These are phyloP conservation scores for Papilio demoleus DNA, from an alignment of 2,888 invertebrate species.

Conservation along the genomic window DNA sequence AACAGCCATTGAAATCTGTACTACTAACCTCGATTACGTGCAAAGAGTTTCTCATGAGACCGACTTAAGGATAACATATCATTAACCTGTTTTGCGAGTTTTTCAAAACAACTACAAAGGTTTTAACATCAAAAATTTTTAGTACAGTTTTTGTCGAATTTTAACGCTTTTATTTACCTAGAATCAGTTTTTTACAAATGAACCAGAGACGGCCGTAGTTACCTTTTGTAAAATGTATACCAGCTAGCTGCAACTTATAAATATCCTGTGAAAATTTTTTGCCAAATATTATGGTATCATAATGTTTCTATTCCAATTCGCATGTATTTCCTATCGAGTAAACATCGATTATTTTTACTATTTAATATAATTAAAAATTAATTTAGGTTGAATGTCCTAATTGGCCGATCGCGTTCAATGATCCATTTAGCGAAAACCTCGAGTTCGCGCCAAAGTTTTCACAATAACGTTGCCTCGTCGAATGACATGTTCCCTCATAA, in stretches of 20 bases:
- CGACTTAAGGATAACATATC: conserved; percentile 20
- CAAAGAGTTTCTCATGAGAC: conserved; percentile 22
- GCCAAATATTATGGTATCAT: too few relatives aligned
- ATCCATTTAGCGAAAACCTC: background rate
- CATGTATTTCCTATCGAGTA: background rate
- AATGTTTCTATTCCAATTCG: too few relatives aligned
- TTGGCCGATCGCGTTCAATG: conserved; percentile 2
- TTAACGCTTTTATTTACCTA: background rate
- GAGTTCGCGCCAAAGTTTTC: conserved; percentile 27
- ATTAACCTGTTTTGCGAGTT: conserved; percentile 14
- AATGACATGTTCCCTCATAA: conserved; percentile 5
- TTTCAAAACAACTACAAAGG: conserved; percentile 6
- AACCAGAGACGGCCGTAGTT: too few relatives aligned
- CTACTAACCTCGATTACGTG: conserved; percentile 27
- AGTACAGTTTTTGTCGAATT: background rate
- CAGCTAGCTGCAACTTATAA: too few relatives aligned
- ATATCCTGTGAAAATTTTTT: too few relatives aligned
- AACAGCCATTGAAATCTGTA: conserved; percentile 10
- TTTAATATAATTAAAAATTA: background rate
- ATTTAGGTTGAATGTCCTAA: conserved; percentile 22
- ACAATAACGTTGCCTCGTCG: conserved; percentile 12
- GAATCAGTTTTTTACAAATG: too few relatives aligned
- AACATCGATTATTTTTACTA: background rate
- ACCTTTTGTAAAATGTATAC: too few relatives aligned
- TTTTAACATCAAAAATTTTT: background rate